Conservation (phyloP, 2,888 invertebrate species). For the Acrobasis consociella region DNA sequence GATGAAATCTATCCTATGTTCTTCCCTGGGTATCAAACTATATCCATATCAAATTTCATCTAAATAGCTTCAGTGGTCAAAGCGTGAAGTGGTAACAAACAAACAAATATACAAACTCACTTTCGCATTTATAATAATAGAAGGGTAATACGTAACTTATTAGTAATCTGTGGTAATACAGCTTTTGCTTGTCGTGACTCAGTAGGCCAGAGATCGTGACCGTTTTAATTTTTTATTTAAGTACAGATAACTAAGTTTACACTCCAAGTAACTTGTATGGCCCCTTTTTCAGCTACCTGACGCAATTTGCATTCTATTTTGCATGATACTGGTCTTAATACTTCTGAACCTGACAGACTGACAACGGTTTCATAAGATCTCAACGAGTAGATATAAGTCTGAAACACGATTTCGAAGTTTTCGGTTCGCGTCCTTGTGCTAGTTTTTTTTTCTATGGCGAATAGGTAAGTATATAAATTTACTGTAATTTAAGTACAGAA, state of each 20-base stretch:
- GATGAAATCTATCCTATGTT: no score
- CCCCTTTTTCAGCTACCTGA: neutral
- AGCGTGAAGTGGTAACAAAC: no score
- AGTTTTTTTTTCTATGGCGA: neutral
- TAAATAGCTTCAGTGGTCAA: no score
- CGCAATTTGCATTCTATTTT: conserved; percentile 10
- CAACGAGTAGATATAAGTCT: conserved; percentile 4
- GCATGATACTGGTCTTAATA: neutral
- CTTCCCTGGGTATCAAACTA: no score
- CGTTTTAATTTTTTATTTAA: neutral
- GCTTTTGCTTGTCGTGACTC: neutral
- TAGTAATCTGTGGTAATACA: no score
- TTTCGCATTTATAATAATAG: no score
- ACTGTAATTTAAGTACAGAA: neutral
- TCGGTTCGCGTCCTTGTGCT: conserved; percentile 1
- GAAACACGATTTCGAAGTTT: neutral
- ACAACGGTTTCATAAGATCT: conserved; percentile 3
- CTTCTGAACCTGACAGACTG: conserved; percentile 2
- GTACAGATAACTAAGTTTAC: neutral
- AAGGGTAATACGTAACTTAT: no score
- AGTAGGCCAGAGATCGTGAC: conserved; percentile 30
- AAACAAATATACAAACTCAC: no score
- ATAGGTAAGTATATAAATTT: neutral
- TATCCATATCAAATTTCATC: no score
- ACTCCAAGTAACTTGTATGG: neutral